Evolutionary conservation across 2,113 vertebrate species (phyloP).

Genomic region (Catharus fuscescens): DNA sequence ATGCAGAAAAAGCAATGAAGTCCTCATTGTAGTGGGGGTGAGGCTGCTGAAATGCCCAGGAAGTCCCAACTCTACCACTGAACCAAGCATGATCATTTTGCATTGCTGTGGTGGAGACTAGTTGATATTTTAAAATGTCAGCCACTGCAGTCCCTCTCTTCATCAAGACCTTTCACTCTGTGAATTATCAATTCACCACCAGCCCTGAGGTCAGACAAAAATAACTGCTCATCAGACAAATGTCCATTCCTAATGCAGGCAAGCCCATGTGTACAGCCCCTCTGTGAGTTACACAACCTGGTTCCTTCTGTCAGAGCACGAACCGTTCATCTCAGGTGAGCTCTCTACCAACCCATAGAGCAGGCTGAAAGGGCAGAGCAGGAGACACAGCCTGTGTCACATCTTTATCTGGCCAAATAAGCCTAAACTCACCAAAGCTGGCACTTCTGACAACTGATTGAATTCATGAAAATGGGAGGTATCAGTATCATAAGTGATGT

Average conservation of each 20-base stretch:
- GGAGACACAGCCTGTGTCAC: background rate
- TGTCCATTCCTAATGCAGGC: accelerated
- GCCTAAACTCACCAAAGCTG: background rate
- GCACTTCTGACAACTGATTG: background rate
- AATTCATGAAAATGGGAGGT: background rate
- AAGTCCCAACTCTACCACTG: background rate
- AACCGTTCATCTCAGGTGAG: background rate
- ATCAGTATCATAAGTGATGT: background rate
- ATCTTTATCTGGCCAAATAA: background rate
- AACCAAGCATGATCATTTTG: accelerated
- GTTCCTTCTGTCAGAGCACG: background rate
- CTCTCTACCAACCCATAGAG: accelerated
- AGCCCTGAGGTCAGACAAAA: background rate
- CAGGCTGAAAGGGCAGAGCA: background rate
- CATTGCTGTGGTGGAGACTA: background rate
- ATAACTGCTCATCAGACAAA: background rate
- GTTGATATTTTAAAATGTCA: conserved; percentile 17
- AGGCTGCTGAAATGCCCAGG: background rate
- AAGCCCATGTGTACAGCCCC: background rate
- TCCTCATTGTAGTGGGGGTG: background rate
- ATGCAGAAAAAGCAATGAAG: background rate
- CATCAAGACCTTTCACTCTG: conserved; percentile 4
- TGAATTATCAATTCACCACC: background rate
- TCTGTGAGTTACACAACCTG: accelerated
- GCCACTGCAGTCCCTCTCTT: background rate